A percentile compares a stretch with the other conserved stretches of the same genome.
These are phyloP conservation scores for rat (Rattus norvegicus) DNA, from an alignment of 2,113 vertebrate genomes.

Conservation along the genomic window DNA sequence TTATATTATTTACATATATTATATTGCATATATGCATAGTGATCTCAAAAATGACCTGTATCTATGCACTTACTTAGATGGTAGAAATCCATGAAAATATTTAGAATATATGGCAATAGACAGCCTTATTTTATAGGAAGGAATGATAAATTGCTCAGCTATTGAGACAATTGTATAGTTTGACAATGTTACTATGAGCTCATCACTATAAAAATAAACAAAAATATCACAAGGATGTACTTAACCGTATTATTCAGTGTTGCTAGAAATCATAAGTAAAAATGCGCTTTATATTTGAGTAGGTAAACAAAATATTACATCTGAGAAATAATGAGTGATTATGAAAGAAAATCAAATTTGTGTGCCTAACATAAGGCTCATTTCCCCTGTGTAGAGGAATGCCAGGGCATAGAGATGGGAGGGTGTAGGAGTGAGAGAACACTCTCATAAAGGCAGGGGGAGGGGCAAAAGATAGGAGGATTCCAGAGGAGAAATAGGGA, in stretches of 20 bases:
- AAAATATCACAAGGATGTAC: too few relatives aligned
- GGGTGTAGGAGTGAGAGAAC: too few relatives aligned
- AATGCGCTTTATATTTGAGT: background rate
- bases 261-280: background rate
- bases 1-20: too few relatives aligned
- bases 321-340: too few relatives aligned
- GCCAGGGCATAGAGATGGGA: too few relatives aligned
- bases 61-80: background rate
- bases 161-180: background rate
- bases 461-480: too few relatives aligned
- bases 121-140: background rate
- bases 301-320: background rate
- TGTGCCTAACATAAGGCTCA: background rate
- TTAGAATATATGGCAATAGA: background rate
- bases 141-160: background rate
- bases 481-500: too few relatives aligned
- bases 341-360: background rate
- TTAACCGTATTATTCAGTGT: background rate
- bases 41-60: background rate
- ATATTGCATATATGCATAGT: too few relatives aligned
- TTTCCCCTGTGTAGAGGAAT: too few relatives aligned
- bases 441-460: too few relatives aligned
- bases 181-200: background rate
- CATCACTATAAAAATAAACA: background rate
- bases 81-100: background rate